These are phyloP conservation scores for Physocephala rufipes DNA, from an alignment of 2,888 invertebrate genomes.

Conservation along the genomic window DNA sequence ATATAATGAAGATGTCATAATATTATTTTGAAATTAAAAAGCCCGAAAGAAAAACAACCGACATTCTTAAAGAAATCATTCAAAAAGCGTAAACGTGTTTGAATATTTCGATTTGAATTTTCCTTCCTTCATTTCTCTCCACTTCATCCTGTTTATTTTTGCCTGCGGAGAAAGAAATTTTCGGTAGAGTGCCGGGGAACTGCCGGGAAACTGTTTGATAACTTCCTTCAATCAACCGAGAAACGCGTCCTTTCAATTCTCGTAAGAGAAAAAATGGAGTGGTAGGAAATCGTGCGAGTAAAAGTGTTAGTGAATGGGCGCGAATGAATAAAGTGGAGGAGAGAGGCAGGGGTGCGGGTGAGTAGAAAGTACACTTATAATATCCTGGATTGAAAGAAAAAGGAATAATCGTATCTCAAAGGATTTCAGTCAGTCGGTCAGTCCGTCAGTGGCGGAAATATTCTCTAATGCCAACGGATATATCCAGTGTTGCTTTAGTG, in stretches of 20 bases:
- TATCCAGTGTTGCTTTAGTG: too few species aligned
- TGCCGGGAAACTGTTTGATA: too few species aligned
- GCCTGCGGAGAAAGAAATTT: not conserved
- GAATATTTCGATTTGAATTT: not conserved
- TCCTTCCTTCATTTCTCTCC: not conserved
- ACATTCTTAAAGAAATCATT: conserved; percentile 23
- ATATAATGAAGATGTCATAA: conserved; percentile 28
- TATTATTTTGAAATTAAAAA: conserved; percentile 29
- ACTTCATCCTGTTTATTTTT: not conserved
- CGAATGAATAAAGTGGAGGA: not conserved
- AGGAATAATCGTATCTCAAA: not conserved
- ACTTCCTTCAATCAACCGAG: too few species aligned
- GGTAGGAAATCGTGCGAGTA: too few species aligned
- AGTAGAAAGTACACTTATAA: conserved; percentile 10
- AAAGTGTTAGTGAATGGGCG: too few species aligned
- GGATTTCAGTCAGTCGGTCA: not conserved
- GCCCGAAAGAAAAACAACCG: not conserved
- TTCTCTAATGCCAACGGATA: too few species aligned
- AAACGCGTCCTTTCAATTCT: too few species aligned
- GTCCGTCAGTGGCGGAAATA: too few species aligned
- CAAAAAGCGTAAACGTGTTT: not conserved
- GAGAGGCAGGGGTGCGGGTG: not conserved
- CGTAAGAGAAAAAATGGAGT: too few species aligned
- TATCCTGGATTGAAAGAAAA: conserved; percentile 8
- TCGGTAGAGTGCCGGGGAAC: too few species aligned